Evolutionary conservation across 1,140 invertebrate genomes (phyloP).

Genomic region (Phortica variegata): DNA sequence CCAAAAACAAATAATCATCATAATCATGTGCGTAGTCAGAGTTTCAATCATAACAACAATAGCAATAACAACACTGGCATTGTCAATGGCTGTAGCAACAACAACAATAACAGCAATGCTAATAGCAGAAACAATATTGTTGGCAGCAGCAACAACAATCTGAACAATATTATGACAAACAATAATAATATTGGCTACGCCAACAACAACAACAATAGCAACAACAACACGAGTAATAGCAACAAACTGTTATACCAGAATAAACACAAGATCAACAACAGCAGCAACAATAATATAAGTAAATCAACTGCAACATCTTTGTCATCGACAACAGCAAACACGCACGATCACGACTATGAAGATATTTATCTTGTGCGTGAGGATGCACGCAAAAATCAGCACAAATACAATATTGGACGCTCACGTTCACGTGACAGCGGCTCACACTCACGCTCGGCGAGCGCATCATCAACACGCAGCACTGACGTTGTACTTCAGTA

Average conservation of each 20-base stretch:
- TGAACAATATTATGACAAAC: slow-evolving; percentile 9
- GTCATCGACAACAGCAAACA: slow-evolving; percentile 18
- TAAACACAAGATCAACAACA: slow-evolving; percentile 6
- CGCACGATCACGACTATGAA: slow-evolving; percentile 69
- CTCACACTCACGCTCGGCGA: slow-evolving; percentile 67
- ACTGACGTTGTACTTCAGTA: slow-evolving; percentile 54
- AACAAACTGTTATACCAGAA: slow-evolving; percentile 15
- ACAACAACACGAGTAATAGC: slow-evolving; percentile 23
- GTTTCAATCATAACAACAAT: slow-evolving; percentile 24
- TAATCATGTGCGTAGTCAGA: slow-evolving; percentile 30
- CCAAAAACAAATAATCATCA: slow-evolving; percentile 37
- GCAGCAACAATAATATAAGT: slow-evolving; percentile 6
- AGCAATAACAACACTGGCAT: slow-evolving; percentile 11
- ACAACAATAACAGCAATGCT: slow-evolving; percentile 6
- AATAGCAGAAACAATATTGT: slow-evolving; percentile 3
- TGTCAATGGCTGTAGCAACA: slow-evolving; percentile 11
- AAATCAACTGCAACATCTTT: background rate
- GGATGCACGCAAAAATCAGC: slow-evolving; percentile 57
- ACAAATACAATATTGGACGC: slow-evolving; percentile 47
- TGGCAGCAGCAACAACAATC: slow-evolving; percentile 9
- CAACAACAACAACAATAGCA: slow-evolving; percentile 1
- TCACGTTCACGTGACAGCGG: slow-evolving; percentile 67
- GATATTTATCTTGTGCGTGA: slow-evolving; percentile 71
- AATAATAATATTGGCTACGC: slow-evolving; percentile 2
- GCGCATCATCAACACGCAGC: slow-evolving; percentile 60